phyloP scores from a whole-genome alignment of 2,113 vertebrate species.

The Antigone vipio region DNA sequence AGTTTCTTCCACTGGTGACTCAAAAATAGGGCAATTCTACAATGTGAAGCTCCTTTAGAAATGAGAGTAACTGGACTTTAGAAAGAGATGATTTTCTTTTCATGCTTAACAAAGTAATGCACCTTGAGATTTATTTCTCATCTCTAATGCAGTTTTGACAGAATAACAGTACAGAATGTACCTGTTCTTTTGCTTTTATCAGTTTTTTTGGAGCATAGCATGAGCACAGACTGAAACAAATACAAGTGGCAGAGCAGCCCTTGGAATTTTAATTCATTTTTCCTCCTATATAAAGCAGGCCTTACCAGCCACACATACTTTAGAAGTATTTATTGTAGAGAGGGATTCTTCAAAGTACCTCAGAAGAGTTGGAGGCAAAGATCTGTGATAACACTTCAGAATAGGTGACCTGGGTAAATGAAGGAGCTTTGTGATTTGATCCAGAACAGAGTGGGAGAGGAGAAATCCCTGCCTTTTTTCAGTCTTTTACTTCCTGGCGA shows the following conservation, averaged over 20 bases:
- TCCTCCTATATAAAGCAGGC: background rate
- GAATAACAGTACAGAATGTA: background rate
- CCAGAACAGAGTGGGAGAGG: background rate
- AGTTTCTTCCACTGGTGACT: background rate
- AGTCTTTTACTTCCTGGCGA: background rate
- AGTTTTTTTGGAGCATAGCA: background rate
- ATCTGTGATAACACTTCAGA: background rate
- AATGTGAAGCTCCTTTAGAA: background rate
- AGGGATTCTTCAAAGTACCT: background rate
- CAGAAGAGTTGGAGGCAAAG: background rate
- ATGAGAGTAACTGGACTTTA: background rate
- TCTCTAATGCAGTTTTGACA: constrained; percentile 4
- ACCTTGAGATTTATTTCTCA: constrained; percentile 24
- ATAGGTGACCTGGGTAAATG: background rate
- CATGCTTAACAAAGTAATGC: constrained; percentile 4
- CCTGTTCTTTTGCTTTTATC: background rate
- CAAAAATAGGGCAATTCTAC: background rate
- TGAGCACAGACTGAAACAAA: constrained; percentile 22
- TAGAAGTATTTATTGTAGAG: background rate
- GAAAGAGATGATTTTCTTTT: background rate
- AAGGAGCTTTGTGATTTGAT: background rate
- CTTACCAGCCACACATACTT: background rate
- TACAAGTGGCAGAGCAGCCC: background rate
- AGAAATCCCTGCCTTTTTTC: background rate
- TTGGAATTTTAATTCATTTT: background rate